These are phyloP conservation scores for Lottia scabra DNA, from an alignment of 2,888 invertebrate species.

Conservation along the genomic window DNA sequence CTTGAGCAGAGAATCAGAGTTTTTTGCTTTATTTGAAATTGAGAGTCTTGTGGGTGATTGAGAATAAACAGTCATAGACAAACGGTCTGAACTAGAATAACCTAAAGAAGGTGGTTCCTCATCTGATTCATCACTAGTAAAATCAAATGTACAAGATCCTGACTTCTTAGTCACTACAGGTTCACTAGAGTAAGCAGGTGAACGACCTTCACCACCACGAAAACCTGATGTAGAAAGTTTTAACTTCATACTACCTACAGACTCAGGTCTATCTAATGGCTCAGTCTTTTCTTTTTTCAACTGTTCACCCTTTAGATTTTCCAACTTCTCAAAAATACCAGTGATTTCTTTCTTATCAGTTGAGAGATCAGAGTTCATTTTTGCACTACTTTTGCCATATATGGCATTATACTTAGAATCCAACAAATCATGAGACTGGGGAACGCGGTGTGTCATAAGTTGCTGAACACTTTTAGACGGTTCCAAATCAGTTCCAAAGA, in stretches of 20 bases:
- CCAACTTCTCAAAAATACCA: slow-evolving; percentile 38
- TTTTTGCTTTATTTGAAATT: slow-evolving; percentile 52
- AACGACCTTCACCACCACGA: slow-evolving; percentile 35
- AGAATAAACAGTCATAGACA: slow-evolving; percentile 42
- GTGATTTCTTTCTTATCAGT: slow-evolving; percentile 19
- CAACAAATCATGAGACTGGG: not conserved
- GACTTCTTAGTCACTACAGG: not conserved
- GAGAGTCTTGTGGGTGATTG: slow-evolving; percentile 51
- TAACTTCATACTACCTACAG: slow-evolving; percentile 33
- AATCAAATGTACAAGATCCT: slow-evolving; percentile 46
- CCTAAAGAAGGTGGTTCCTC: slow-evolving; percentile 41
- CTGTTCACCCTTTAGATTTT: slow-evolving; percentile 8
- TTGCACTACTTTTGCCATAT: not conserved
- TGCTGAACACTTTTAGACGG: slow-evolving; percentile 11
- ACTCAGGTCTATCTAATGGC: slow-evolving; percentile 26
- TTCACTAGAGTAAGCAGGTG: slow-evolving; percentile 13
- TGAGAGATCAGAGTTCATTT: slow-evolving; percentile 9
- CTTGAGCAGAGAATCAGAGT: slow-evolving; percentile 37
- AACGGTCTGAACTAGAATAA: slow-evolving; percentile 20
- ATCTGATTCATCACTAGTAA: slow-evolving; percentile 60
- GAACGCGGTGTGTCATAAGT: not conserved
- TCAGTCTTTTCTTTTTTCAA: slow-evolving; percentile 15
- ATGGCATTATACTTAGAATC: slow-evolving; percentile 11
- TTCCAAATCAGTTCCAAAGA: slow-evolving; percentile 10
- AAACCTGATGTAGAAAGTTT: slow-evolving; percentile 35